Evolutionary conservation across 2,113 vertebrate genomes (phyloP).

Genomic region (Macquaria ambigua): DNA sequence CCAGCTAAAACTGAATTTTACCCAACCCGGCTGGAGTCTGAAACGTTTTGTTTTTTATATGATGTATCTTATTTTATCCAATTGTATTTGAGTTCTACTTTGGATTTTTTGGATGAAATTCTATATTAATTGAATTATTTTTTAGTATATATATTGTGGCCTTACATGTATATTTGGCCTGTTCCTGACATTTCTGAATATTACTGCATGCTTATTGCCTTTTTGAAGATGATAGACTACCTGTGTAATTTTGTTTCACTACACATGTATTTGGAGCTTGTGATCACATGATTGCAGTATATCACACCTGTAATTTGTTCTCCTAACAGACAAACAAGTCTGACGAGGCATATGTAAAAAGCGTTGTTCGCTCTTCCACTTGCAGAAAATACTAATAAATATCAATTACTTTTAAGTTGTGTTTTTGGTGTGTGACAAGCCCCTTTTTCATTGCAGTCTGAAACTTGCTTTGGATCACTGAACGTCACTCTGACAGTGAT

Average conservation of each 20-base stretch:
- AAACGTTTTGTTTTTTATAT: not conserved
- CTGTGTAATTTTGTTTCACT: not conserved
- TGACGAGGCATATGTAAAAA: slow-evolving; percentile 1
- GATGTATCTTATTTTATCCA: not conserved
- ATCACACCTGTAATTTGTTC: not conserved
- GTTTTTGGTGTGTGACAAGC: not conserved
- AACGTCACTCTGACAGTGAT: slow-evolving; percentile 1
- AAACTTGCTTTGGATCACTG: slow-evolving; percentile 15
- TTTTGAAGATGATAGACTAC: not conserved
- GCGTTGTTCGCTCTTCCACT: not conserved
- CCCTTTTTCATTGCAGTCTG: not conserved
- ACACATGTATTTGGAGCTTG: not conserved
- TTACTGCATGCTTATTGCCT: not conserved
- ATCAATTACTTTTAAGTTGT: slow-evolving; percentile 6
- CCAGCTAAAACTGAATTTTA: not conserved
- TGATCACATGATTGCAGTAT: not conserved
- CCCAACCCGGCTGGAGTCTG: not conserved
- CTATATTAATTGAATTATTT: not conserved
- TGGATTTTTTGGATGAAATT: not conserved
- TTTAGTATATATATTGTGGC: not conserved
- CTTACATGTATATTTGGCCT: not conserved
- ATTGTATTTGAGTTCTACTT: not conserved
- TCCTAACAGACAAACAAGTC: not conserved
- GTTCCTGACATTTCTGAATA: not conserved
- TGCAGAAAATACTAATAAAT: slow-evolving; percentile 3